Evolutionary conservation across 2,113 vertebrate species (phyloP), one percentile per base, ranked within the genome.

Genomic region (Myotis yumanensis): DNA sequence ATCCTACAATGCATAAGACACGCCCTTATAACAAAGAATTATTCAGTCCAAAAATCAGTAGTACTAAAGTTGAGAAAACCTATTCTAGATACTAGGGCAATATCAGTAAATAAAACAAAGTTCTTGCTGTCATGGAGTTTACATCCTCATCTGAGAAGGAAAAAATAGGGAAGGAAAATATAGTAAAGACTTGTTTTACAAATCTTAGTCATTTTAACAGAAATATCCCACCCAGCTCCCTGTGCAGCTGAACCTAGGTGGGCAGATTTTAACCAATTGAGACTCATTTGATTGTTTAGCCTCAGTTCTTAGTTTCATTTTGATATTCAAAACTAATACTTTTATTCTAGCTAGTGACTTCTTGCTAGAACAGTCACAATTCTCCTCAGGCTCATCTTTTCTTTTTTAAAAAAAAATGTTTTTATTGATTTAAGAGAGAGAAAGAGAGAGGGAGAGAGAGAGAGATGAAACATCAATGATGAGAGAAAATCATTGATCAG

Each of bases 241-340:
- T 23, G 6, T 68, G 25, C 5, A 14, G 28, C 43, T 92, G 32
- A 72, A 86, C 51, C 7, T 37, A 11, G 6, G 48, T 69, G 23
- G 48, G 5, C 8, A 86, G 52, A 15, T 59, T 77, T 87, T 85
- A 62, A 69, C 87, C 84, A 76, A 59, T 5, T 72, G 80, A 87
- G 40, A 86, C 28, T 11, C 73, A 10, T 37, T 84, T 35, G 22
- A 18, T 88, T 94, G 23, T 68, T 87, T 77, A 43, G 68, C 20
- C 9, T 91, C 1, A 40, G 40, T 59, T 68, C 62, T 93, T 80
- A 17, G 14, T 48, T 92, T 88, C n/a, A 69, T 79, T 87, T 87
- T 90, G 76, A 40, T 79, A 85, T 87, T 92, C 32, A 88, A 76
- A 90, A 69, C 57, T 22, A 59, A 94, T 72, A 82, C 57, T 83